A percentile compares a stretch with the other conserved stretches of the same genome.
Evolutionary conservation across 2,888 invertebrate species (phyloP).

Genomic region (Zygogramma bicolorata): DNA sequence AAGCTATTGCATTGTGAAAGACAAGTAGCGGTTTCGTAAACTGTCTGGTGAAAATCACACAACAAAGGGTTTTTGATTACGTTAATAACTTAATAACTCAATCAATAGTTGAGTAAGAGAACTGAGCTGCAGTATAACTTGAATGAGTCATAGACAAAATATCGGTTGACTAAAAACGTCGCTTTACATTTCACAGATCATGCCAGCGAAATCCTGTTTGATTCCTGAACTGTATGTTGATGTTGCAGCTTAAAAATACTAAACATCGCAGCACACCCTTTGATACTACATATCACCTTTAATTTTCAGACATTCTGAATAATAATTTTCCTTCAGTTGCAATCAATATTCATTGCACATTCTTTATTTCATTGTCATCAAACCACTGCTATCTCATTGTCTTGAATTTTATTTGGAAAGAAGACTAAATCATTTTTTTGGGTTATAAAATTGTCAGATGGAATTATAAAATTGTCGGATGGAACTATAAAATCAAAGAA

Average conservation of each 20-base stretch:
- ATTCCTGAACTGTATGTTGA: neutral
- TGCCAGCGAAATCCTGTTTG: neutral
- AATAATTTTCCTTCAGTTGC: neutral
- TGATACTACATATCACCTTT: neutral
- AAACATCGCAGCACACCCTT: neutral
- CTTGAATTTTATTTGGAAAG: too few relatives aligned
- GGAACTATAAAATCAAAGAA: too few relatives aligned
- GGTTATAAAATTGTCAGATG: too few relatives aligned
- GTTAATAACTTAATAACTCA: too few relatives aligned
- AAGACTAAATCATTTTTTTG: too few relatives aligned
- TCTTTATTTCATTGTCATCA: neutral
- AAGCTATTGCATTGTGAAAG: too few relatives aligned
- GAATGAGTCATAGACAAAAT: neutral
- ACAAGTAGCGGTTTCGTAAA: too few relatives aligned
- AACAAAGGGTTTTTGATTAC: too few relatives aligned
- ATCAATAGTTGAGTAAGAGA: too few relatives aligned
- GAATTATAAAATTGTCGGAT: too few relatives aligned
- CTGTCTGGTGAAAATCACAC: too few relatives aligned
- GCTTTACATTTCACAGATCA: neutral
- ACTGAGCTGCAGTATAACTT: too few relatives aligned
- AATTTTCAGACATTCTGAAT: conserved; percentile 1
- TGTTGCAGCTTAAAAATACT: neutral
- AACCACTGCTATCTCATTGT: neutral
- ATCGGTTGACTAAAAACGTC: neutral
- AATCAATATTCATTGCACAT: neutral